A percentile compares a stretch with the other conserved stretches of the same genome.
Evolutionary conservation across 2,888 invertebrate species (phyloP).

Genomic region (Liopterus haemorrhoidalis): DNA sequence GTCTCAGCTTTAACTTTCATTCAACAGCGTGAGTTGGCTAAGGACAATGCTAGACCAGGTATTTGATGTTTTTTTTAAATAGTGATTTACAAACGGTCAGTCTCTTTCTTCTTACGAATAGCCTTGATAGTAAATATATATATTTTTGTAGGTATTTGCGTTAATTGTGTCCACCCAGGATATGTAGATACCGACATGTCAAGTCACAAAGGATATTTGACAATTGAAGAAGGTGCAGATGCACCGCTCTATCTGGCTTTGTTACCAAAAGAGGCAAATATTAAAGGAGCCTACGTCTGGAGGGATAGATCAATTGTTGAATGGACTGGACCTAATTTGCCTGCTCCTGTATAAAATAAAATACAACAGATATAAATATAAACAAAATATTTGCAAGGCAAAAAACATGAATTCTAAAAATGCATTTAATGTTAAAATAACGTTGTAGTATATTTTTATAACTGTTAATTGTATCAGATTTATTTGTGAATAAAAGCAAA

Average conservation of each 20-base stretch:
- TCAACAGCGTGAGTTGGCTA: slow-evolving; percentile 58
- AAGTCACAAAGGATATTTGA: slow-evolving; percentile 58
- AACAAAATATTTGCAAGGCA: background rate
- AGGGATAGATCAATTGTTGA: slow-evolving; percentile 51
- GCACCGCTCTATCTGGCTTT: slow-evolving; percentile 59
- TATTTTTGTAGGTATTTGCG: slow-evolving; percentile 61
- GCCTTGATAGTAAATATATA: slow-evolving; percentile 60
- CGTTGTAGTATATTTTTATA: too few relatives aligned
- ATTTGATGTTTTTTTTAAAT: too few relatives aligned
- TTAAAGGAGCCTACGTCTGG: slow-evolving; percentile 63
- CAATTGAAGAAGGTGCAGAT: slow-evolving; percentile 54
- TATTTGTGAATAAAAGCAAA: too few relatives aligned
- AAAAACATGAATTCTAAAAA: too few relatives aligned
- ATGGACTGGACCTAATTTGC: slow-evolving; percentile 45
- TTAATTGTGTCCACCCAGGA: slow-evolving; percentile 71
- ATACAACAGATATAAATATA: background rate
- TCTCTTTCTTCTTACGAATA: too few relatives aligned
- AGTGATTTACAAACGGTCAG: too few relatives aligned
- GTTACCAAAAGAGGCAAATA: slow-evolving; percentile 46
- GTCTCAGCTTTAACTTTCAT: slow-evolving; percentile 61
- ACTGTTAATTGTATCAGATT: too few relatives aligned
- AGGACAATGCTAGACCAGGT: slow-evolving; percentile 37
- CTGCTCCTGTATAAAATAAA: slow-evolving; percentile 7
- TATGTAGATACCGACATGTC: slow-evolving; percentile 75
- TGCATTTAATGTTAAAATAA: too few relatives aligned